Evolutionary conservation across 2,797 vertebrate genomes (phyloP).

Genomic region (Furcifer pardalis): DNA sequence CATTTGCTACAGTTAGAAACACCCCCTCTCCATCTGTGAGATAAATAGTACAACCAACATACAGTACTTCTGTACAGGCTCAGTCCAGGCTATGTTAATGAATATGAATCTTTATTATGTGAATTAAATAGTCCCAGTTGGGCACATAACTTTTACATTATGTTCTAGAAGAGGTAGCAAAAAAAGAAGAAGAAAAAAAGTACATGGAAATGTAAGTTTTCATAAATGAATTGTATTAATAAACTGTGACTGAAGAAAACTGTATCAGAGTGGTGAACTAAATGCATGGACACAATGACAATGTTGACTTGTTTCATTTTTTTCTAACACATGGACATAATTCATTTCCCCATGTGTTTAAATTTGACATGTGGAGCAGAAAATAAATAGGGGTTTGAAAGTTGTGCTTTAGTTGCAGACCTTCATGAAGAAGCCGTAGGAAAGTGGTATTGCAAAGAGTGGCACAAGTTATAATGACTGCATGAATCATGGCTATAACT

Average conservation of each 20-base stretch:
- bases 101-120: background rate
- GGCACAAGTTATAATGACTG: background rate
- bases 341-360: constrained; percentile 26
- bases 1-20: constrained; percentile 18
- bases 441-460: background rate
- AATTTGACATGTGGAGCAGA: background rate
- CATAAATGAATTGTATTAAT: background rate
- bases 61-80: background rate
- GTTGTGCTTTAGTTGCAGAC: background rate
- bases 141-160: constrained; percentile 15
- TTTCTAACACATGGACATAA: background rate
- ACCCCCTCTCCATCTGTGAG: constrained; percentile 11
- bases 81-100: constrained; percentile 9
- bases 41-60: background rate
- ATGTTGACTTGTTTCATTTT: background rate
- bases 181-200: constrained; percentile 1
- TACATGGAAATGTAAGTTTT: constrained; percentile 3
- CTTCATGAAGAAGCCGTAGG: background rate
- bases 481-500: background rate
- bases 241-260: constrained; percentile 14
- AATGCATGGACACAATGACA: background rate
- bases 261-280: background rate
- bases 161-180: constrained; percentile 4
- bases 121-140: constrained; percentile 28
- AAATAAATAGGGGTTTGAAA: background rate